Evolutionary conservation across 2,113 vertebrate genomes (phyloP).

Genomic region (Heterotilapia buettikoferi): DNA sequence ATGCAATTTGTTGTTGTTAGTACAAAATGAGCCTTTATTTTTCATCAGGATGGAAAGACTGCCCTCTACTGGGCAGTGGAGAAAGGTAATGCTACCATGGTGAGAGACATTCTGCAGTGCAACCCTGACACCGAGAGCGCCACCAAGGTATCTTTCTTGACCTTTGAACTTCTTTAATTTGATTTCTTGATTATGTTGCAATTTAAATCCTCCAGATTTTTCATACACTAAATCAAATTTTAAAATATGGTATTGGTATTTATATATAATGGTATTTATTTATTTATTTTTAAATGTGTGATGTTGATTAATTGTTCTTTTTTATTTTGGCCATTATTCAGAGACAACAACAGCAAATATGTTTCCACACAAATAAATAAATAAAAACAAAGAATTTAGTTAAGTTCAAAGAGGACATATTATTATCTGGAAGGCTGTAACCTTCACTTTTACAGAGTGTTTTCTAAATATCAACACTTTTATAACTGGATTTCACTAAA

Average conservation of each 20-base stretch:
- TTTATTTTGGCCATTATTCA: neutral
- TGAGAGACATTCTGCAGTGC: constrained; percentile 95
- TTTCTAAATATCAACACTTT: neutral
- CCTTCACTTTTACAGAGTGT: neutral
- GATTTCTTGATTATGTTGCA: neutral
- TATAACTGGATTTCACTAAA: neutral
- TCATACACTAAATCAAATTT: neutral
- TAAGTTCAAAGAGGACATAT: neutral
- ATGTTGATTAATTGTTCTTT: neutral
- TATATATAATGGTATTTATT: neutral
- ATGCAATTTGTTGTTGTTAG: neutral
- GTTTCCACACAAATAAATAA: neutral
- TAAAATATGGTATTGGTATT: neutral
- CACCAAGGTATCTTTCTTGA: constrained; percentile 82
- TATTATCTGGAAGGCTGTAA: neutral
- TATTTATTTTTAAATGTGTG: neutral
- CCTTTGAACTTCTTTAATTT: neutral
- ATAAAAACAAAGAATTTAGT: neutral
- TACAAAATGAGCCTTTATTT: neutral
- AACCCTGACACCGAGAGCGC: constrained; percentile 95
- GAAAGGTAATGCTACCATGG: constrained; percentile 94
- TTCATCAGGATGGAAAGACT: constrained; percentile 88
- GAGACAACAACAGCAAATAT: neutral
- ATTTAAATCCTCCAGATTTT: neutral
- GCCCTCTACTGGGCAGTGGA: constrained; percentile 97